Conservation (phyloP, 1,140 invertebrate genomes). For the Holotrichia oblita region DNA sequence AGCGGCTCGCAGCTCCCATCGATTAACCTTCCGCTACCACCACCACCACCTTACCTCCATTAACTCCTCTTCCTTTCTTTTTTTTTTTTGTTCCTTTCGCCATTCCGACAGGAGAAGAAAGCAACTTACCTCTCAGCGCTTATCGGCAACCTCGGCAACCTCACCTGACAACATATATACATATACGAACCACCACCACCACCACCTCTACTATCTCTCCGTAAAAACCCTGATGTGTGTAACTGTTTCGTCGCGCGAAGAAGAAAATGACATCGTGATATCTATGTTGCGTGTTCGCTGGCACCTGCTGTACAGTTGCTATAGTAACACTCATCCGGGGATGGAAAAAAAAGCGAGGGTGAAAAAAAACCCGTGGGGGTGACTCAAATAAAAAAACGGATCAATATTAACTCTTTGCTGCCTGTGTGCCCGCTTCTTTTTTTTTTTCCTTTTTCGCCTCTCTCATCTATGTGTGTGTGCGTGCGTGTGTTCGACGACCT, state of each 20-base stretch:
- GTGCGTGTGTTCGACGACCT: slow-evolving; percentile 30
- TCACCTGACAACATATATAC: no score
- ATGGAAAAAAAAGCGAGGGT: slow-evolving; percentile 60
- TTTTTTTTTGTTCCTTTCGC: background rate
- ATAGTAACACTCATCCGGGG: slow-evolving; percentile 61
- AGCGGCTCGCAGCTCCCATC: background rate
- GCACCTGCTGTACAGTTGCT: slow-evolving; percentile 62
- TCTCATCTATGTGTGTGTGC: no score
- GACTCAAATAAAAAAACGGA: slow-evolving; percentile 64
- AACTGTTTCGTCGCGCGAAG: background rate
- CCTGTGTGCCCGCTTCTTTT: slow-evolving; percentile 41
- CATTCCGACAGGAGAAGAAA: background rate
- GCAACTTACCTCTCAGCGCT: no score
- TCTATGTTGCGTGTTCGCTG: slow-evolving; percentile 58
- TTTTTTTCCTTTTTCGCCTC: slow-evolving; percentile 37
- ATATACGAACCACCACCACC: no score
- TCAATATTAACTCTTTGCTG: slow-evolving; percentile 62
- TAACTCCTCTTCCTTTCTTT: background rate
- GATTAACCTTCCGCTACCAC: background rate
- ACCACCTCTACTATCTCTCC: no score
- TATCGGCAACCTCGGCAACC: no score
- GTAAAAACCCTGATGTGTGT: background rate
- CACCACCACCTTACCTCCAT: background rate
- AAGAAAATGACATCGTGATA: slow-evolving; percentile 43
- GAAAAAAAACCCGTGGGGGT: slow-evolving; percentile 61